A percentile compares a stretch with the other conserved stretches of the same genome.
Conservation (phyloP, 2,888 invertebrate species). For the Adineta ricciae region DNA sequence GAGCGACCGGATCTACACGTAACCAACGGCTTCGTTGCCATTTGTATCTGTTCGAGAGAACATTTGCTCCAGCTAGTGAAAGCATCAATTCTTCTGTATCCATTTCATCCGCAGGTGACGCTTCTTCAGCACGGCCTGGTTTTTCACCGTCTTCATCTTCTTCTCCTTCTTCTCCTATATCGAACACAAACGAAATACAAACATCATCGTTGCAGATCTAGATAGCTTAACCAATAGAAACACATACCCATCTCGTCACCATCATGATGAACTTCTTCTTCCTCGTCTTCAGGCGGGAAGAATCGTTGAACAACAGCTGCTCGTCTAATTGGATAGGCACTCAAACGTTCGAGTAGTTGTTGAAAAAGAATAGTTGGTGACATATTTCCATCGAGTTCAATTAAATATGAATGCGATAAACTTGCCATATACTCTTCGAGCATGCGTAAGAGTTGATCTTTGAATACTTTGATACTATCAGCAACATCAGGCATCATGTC, state of each 20-base stretch:
- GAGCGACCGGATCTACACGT: constrained; percentile 47
- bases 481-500: constrained; percentile 43
- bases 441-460: constrained; percentile 43
- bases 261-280: neutral
- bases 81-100: constrained; percentile 41
- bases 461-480: constrained; percentile 42
- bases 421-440: constrained; percentile 50
- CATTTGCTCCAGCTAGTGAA: constrained; percentile 8
- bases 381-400: constrained; percentile 48
- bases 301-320: constrained; percentile 23
- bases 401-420: constrained; percentile 47
- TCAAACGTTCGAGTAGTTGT: constrained; percentile 29
- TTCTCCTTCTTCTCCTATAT: no score
- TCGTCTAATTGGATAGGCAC: constrained; percentile 22
- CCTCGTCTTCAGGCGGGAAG: neutral
- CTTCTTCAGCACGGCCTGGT: constrained; percentile 39
- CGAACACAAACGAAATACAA: no score
- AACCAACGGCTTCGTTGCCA: constrained; percentile 47
- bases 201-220: no score
- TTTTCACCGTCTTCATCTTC: constrained; percentile 42
- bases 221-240: no score
- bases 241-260: neutral
- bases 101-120: constrained; percentile 42
- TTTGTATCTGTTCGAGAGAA: constrained; percentile 42
- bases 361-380: constrained; percentile 40